Evolutionary conservation across 2,113 vertebrate species (phyloP).

Genomic region (Nesogale talazaci): DNA sequence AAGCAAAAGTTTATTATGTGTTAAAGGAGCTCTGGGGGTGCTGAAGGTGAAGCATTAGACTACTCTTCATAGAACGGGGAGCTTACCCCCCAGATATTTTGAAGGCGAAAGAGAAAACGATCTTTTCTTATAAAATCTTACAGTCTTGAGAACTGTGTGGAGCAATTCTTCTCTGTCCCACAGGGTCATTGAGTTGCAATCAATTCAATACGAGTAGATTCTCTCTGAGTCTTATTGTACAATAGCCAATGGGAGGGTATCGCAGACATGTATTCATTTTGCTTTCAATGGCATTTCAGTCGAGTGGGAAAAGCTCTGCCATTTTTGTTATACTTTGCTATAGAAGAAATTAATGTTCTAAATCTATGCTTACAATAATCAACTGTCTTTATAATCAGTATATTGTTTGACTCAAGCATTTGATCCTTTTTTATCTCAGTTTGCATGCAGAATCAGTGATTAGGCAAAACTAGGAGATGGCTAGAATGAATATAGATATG

Average conservation of each 20-base stretch:
- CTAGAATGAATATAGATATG: neutral
- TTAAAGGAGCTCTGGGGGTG: no score
- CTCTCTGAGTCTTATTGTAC: neutral
- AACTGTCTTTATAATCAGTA: slow-evolving; percentile 10
- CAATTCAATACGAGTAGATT: no score
- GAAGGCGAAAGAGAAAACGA: no score
- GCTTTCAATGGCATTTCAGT: slow-evolving; percentile 32
- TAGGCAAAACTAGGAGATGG: slow-evolving; percentile 27
- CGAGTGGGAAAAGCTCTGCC: neutral
- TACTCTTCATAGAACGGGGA: no score
- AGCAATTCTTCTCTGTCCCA: no score
- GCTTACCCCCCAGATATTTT: no score
- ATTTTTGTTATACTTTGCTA: slow-evolving; percentile 20
- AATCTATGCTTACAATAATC: neutral
- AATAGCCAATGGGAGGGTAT: neutral
- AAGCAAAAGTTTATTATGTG: neutral
- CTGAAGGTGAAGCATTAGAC: no score
- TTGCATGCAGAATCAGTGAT: neutral
- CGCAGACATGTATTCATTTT: slow-evolving; percentile 1
- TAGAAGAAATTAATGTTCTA: neutral
- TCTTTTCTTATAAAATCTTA: no score
- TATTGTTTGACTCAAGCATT: slow-evolving; percentile 11
- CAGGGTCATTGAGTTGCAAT: no score
- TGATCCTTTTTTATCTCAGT: neutral
- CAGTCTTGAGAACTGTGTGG: no score